Evolutionary conservation across 2,113 vertebrate species (phyloP).

Genomic region (Euleptes europaea): DNA sequence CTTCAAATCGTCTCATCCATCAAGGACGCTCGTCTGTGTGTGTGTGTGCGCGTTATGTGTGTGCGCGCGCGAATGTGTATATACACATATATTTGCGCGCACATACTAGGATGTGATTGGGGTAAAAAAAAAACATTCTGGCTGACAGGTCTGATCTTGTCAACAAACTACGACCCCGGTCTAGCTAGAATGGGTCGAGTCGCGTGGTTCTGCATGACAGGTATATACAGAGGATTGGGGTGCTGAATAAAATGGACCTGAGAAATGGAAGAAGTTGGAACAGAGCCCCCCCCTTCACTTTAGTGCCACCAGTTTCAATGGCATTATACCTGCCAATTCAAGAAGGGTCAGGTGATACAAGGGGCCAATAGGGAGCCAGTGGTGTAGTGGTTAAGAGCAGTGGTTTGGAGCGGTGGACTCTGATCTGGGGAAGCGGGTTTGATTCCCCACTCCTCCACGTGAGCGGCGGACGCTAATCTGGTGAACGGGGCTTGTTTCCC

Average conservation of each 20-base stretch:
- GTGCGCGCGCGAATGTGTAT: background rate
- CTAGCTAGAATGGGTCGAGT: background rate
- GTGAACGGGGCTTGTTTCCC: too few relatives aligned
- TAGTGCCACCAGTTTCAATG: background rate
- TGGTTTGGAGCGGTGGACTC: too few relatives aligned
- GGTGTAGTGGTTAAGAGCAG: too few relatives aligned
- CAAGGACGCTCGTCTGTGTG: conserved; percentile 10
- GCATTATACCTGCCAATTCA: background rate
- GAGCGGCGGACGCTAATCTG: too few relatives aligned
- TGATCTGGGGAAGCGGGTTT: too few relatives aligned
- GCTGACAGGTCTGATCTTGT: conserved; percentile 23
- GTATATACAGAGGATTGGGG: background rate
- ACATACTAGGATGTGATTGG: background rate
- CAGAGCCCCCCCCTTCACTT: background rate
- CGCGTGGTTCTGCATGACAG: background rate
- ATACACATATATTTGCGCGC: background rate
- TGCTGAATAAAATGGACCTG: background rate
- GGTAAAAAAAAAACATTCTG: accelerated
- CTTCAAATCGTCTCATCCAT: conserved; percentile 63
- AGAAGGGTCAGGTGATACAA: background rate
- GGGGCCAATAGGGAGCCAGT: background rate
- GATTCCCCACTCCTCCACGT: too few relatives aligned
- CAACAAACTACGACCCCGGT: background rate
- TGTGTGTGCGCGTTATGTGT: background rate
- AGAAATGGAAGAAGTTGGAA: background rate